A percentile compares a stretch with the other conserved stretches of the same genome.
These are phyloP conservation scores for Ips nitidus DNA, from an alignment of 1,140 invertebrate species.

Conservation along the genomic window DNA sequence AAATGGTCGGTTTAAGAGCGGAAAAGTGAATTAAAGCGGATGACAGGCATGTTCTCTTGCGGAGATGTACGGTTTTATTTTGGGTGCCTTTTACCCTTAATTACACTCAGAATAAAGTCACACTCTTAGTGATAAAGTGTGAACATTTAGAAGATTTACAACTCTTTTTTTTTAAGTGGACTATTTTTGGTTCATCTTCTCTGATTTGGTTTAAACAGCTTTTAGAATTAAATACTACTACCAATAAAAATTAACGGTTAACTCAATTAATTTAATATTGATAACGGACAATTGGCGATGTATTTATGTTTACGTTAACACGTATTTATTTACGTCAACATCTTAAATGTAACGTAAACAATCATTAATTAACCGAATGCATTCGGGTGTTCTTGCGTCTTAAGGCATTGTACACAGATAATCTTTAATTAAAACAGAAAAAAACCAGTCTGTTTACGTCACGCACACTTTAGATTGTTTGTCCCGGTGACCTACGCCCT, in stretches of 20 bases:
- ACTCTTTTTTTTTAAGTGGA: conserved; percentile 4
- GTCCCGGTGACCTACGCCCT: background rate
- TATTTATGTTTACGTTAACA: background rate
- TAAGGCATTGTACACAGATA: background rate
- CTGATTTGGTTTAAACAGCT: background rate
- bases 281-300: too few species aligned
- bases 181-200: conserved; percentile 18
- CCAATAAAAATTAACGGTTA: too few species aligned
- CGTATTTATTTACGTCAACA: background rate
- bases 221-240: too few species aligned
- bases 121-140: conserved; percentile 4
- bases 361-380: background rate
- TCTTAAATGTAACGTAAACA: conserved; percentile 6
- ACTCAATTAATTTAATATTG: too few species aligned
- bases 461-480: conserved; percentile 3
- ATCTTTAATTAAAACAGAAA: background rate
- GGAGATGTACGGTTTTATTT: conserved; percentile 21
- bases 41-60: conserved; percentile 7
- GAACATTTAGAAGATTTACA: conserved; percentile 24
- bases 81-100: conserved; percentile 22
- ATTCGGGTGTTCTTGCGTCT: background rate
- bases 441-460: background rate
- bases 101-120: conserved; percentile 12
- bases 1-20: conserved; percentile 18
- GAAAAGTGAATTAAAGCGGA: conserved; percentile 26